Percentiles rank a stretch among this genome's conserved stretches.
Conservation (phyloP, 2,113 vertebrate species). For the Tympanuchus pallidicinctus region DNA sequence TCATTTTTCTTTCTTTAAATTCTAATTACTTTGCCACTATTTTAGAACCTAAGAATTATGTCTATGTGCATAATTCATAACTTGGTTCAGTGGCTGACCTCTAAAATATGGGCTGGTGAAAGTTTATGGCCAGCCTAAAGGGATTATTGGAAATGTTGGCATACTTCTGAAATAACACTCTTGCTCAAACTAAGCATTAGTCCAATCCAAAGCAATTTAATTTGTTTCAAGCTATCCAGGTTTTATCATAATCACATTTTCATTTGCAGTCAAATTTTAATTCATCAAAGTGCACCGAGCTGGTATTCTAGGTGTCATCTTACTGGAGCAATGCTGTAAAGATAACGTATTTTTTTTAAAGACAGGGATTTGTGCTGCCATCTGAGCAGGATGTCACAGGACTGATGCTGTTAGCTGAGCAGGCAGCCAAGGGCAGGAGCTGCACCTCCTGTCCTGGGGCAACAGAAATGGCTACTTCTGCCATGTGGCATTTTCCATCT, state of each 20-base stretch:
- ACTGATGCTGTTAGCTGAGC: rapidly evolving
- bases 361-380: background rate
- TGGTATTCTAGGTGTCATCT: background rate
- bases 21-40: background rate
- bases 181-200: background rate
- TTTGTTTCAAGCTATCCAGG: background rate
- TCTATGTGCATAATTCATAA: background rate
- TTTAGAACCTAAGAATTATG: background rate
- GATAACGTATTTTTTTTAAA: background rate
- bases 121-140: background rate
- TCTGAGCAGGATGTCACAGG: background rate
- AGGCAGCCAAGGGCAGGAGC: background rate
- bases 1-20: background rate
- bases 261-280: background rate
- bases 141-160: background rate
- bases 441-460: rapidly evolving
- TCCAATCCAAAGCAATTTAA: background rate
- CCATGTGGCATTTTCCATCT: background rate
- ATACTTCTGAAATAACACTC: background rate
- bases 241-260: background rate
- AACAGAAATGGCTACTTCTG: background rate
- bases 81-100: background rate
- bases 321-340: background rate
- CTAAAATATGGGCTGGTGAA: background rate
- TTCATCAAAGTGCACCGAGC: background rate